Percentiles rank a stretch among this genome's conserved stretches.
Conservation (phyloP, 2,888 invertebrate genomes). For the Cordilura impudica region DNA sequence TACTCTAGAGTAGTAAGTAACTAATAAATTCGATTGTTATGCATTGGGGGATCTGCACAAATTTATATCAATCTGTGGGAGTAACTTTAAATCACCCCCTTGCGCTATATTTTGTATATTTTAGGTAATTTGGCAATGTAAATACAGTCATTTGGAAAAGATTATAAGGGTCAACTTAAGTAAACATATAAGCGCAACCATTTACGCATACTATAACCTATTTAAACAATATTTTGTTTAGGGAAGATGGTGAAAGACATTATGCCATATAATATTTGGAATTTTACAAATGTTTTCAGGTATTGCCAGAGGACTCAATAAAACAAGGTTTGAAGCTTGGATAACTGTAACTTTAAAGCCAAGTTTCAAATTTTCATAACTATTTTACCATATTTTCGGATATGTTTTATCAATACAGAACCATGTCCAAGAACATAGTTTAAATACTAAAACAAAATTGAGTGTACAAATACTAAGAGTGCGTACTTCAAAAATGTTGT, state of each 20-base stretch:
- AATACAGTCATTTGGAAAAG: slow-evolving; percentile 36
- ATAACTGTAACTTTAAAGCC: no score
- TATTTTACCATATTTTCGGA: no score
- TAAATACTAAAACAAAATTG: no score
- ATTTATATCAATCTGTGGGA: neutral
- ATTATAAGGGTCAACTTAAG: slow-evolving; percentile 33
- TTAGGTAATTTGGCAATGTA: slow-evolving; percentile 45
- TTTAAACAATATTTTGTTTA: neutral
- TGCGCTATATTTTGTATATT: slow-evolving; percentile 16
- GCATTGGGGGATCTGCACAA: slow-evolving; percentile 3
- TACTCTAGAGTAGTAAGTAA: neutral
- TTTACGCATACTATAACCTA: neutral
- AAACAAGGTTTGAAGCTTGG: no score
- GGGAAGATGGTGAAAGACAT: neutral
- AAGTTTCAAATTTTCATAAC: no score
- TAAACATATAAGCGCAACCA: neutral
- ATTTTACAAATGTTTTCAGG: no score
- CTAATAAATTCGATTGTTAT: slow-evolving; percentile 32
- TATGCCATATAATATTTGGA: no score
- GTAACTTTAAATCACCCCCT: slow-evolving; percentile 1
- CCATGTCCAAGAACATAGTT: no score
- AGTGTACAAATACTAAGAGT: no score
- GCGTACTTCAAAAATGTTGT: no score
- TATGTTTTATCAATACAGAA: no score
- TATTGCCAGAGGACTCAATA: no score